These are phyloP conservation scores for Plodia interpunctella DNA, from an alignment of 1,140 invertebrate genomes.

Conservation along the genomic window DNA sequence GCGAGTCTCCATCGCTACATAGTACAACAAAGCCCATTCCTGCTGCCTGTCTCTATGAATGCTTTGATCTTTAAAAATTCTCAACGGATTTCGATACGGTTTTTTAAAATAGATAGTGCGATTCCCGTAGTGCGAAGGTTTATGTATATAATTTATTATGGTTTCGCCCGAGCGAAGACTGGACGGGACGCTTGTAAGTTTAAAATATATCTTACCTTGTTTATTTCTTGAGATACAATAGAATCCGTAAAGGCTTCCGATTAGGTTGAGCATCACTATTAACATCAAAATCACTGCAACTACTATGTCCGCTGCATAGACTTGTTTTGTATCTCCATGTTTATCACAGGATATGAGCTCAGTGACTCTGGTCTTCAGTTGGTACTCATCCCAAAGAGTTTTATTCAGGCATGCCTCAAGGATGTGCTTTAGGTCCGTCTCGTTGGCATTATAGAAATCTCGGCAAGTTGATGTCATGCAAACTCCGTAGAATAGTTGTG, in stretches of 20 bases:
- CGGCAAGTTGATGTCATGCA: constrained; percentile 38
- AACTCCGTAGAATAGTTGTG: constrained; percentile 34
- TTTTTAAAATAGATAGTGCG: too few species aligned
- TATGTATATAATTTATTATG: too few species aligned
- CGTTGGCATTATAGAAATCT: constrained; percentile 17
- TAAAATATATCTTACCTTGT: constrained; percentile 16
- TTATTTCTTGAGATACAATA: constrained; percentile 14
- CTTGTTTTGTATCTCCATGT: constrained; percentile 15
- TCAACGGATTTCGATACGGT: too few species aligned
- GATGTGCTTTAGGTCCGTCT: constrained; percentile 16
- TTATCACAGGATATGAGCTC: constrained; percentile 22
- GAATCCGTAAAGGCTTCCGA: constrained; percentile 33
- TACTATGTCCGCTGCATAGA: constrained; percentile 26
- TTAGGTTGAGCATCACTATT: constrained; percentile 30
- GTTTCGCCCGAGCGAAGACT: too few species aligned
- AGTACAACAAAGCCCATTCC: too few species aligned
- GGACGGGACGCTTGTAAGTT: too few species aligned
- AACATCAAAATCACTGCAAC: constrained; percentile 21
- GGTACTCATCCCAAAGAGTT: constrained; percentile 26
- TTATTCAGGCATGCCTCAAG: constrained; percentile 38
- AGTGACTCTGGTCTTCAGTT: constrained; percentile 27
- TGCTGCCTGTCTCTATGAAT: too few species aligned
- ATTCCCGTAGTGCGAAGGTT: too few species aligned
- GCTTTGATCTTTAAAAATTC: too few species aligned
- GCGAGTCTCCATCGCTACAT: too few species aligned